Evolutionary conservation across 1,140 invertebrate species (phyloP), one percentile per base, ranked within the genome.

Genomic region (Pararge aegeria): DNA sequence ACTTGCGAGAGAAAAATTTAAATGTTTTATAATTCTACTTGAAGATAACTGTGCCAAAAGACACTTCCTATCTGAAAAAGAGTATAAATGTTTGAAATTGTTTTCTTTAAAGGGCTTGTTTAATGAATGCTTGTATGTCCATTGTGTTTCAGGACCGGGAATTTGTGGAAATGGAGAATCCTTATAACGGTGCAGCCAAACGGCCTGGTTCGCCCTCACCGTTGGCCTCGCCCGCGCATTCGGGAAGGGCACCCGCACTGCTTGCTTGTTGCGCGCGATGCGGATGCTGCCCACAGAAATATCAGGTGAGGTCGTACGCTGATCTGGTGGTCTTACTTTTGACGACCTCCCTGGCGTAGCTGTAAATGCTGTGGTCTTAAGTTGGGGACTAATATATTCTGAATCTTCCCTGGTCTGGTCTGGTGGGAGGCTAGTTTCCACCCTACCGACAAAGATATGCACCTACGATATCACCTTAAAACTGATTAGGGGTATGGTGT

Each of bases 131-230:
- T 44, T 7, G 16, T 5, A 19, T 12, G 12, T 13, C 7, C 12
- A 5, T n/a, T 30, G n/a, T 20, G 13, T 64, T 64, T 9, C 92
- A 98, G 97, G 97, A 99, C 90, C 95, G 97, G 55, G 97, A 98
- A 90, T 98, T 98, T 91, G 96, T 98, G 58, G 97, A 98, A 90
- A 94, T 98, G 93, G 98, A 98, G 77, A 95, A 97, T 80, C 96
- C 97, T 9, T 98, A 93, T 91, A 98, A 98, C 86, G 97, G 96
- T 3, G 97, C 89, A 93, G 96, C 73, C 38, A 98, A 97, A 90
- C 93, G 97, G 77, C 96, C 96, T 2, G 96, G 93, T 20, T 96
- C 95, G 16, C 95, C 95, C 27, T 96, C 95, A 21, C 95, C 95
- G 1, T 92, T 97, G 70, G 95, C 96, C 27, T 96, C 96, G 69